Base-by-base conservation (phyloP, 2,797 vertebrate genomes). In the Enteromius mattozi region DNA sequence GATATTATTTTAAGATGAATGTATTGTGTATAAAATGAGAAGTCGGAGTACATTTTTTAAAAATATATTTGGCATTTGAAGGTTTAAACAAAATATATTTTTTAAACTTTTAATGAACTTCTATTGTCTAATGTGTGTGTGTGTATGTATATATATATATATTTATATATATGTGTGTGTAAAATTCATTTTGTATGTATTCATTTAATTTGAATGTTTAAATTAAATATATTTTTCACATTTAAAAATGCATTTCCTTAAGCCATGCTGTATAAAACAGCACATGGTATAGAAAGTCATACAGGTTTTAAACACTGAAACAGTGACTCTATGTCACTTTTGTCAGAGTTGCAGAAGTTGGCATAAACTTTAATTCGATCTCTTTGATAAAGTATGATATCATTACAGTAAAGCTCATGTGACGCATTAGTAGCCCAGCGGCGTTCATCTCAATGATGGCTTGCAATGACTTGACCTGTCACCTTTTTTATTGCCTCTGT, bases 401-500 rank as follows among this genome's bases (percentile, higher is more conserved):
- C 19, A 63, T 82, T 74, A 69, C 72, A 47, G 70, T 65, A 74
- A 74, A 4, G 56, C 77, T 72, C 33, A 42, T 37, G 70, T 45
- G 56, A 65, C 1, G 24, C 30, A 42, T 74, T 81, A 66, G 59
- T 68, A 35, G 69, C 68, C 21, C 61, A 47, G 42, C 81, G 72
- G 42, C 51, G 6, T 81, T 85, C 56, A 59, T 77, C 40, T 74
- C 76, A 83, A 75, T 63, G 42, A 81, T 56, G 12, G 8, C 66
- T 54, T 35, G n/a, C 69, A 71, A 65, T 81, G 84, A 45, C 66
- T 85, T 77, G 74, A 82, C 69, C 80, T 2, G 80, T 74, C 75
- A 71, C 24, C 63, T 47, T 12, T 70, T 71, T 78, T 84, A 84
- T 84, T 84, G 65, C 51, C 37, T 71, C 66, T 63, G 74, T 78